Conservation (phyloP, 35 echinoderm and acorn worm genomes). For the Heliocidaris tuberculata region DNA sequence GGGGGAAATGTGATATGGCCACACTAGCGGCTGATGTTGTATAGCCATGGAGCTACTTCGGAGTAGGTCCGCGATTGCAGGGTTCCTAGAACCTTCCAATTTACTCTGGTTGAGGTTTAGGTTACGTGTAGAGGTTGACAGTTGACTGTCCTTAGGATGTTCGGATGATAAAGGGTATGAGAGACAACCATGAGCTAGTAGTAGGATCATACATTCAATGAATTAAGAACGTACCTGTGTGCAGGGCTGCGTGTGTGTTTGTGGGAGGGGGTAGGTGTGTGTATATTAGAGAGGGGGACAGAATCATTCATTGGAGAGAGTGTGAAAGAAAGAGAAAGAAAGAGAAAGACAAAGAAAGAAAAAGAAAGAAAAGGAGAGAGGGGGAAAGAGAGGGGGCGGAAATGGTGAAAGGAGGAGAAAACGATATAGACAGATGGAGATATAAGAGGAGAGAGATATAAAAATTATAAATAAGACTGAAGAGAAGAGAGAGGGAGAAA, state of each 20-base stretch:
- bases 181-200: background rate
- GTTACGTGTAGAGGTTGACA: background rate
- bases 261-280: background rate
- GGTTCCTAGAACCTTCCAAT: background rate
- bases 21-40: background rate
- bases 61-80: background rate
- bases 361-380: background rate
- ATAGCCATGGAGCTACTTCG: no score
- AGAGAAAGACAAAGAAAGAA: background rate
- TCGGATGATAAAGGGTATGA: background rate
- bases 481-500: background rate
- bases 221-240: background rate
- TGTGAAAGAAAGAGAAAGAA: background rate
- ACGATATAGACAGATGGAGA: background rate
- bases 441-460: background rate
- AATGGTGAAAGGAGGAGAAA: background rate
- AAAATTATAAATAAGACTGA: no score
- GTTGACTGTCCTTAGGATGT: background rate
- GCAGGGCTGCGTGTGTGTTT: background rate
- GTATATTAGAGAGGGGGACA: background rate
- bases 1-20: background rate
- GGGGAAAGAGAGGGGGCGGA: background rate
- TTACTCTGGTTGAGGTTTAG: background rate
- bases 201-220: background rate
- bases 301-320: background rate